Evolutionary conservation across 2,888 invertebrate genomes (phyloP), one percentile per base, ranked within the genome.

Genomic region (Hydriomena furcata): DNA sequence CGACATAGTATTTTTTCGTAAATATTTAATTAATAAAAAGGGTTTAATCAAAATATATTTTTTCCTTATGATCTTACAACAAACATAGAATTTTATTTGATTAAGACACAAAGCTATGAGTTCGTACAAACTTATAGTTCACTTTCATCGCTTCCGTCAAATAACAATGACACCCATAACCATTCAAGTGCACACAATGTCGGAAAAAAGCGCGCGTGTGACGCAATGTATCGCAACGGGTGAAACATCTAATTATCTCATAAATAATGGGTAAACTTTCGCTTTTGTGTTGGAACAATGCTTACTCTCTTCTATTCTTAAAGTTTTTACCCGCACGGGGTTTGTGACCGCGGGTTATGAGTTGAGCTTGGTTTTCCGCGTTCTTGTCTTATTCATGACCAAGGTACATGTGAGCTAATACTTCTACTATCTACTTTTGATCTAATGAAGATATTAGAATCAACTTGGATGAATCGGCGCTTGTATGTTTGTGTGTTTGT

Each of bases 161-260:
- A 47, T 45, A 38, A 52, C 52, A 53, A 55, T 49, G 48, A 48
- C 40, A 53, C 36, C 53, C 58, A 58, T 58, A 60, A 45, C 55
- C 58, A 63, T 48, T 59, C 57, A 58, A 80, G 80, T 84, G 84
- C 82, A 81, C 68, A 80, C 79, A 82, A 83, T 82, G 68, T 78
- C 73, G 79, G 83, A 84, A 88, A 84, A 86, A 52, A 52, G 13
- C 20, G 20, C 36, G 55, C 65, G 57, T 73, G 76, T 88, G 89
- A 89, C 75, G 89, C 77, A 88, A 89, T 79, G 66, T 63, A 61
- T 61, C 59, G 63, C 63, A 61, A 61, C 65, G 60, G 79, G 86
- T 85, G 89, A 88, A 88, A 88, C 86, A 84, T 73, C 78, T 84
- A 86, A 88, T 89, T 89, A 87, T 82, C 84, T 83, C 84, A 81